These are phyloP conservation scores for Pseudococcus jackbeardsleyi DNA, from an alignment of 2,888 invertebrate species.

Conservation along the genomic window DNA sequence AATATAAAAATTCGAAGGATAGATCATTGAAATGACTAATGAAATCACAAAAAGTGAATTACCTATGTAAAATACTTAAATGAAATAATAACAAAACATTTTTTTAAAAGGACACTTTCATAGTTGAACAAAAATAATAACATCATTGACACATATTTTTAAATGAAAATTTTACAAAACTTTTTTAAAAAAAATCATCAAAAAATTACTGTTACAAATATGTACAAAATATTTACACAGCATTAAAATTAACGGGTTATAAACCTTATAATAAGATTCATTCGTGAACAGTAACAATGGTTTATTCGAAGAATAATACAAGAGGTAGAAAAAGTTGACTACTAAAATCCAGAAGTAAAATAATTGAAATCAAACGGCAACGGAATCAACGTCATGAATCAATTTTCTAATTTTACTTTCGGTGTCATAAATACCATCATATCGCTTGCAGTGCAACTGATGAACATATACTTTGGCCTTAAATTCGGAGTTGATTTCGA, in stretches of 20 bases:
- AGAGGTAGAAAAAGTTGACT: background rate
- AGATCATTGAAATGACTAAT: background rate
- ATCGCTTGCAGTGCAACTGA: constrained; percentile 65
- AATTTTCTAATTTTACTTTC: constrained; percentile 65
- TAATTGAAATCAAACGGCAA: constrained; percentile 1
- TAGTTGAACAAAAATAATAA: background rate
- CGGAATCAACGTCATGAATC: constrained; percentile 64
- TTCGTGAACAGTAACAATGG: background rate
- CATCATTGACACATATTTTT: background rate
- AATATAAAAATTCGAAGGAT: background rate
- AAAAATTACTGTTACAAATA: background rate
- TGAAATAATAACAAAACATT: constrained; percentile 3
- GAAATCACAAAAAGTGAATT: background rate
- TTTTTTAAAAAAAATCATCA: background rate
- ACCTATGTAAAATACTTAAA: background rate
- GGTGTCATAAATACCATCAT: constrained; percentile 65
- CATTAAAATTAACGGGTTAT: background rate
- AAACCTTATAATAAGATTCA: background rate
- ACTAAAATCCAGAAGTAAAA: background rate
- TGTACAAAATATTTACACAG: background rate
- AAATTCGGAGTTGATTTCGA: constrained; percentile 66
- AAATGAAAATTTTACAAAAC: background rate
- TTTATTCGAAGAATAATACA: background rate
- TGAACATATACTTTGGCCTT: constrained; percentile 66
- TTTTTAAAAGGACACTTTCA: constrained; percentile 5